phyloP scores from a whole-genome alignment of 2,113 vertebrate species.

The Cyanoramphus novaezelandiae region DNA sequence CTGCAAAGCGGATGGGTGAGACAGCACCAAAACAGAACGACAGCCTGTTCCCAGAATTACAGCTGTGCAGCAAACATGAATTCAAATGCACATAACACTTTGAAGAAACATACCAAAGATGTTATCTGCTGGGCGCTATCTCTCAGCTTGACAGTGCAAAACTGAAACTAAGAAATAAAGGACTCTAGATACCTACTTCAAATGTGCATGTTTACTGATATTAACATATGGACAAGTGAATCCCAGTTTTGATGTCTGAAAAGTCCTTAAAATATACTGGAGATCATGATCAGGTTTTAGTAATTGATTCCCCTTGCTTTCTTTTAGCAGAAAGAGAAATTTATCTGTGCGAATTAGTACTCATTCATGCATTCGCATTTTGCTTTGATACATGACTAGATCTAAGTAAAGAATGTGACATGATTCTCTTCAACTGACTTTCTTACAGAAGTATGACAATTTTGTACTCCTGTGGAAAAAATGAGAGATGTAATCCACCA shows the following conservation, averaged over 20 bases:
- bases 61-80: background rate
- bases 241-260: background rate
- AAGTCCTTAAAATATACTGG: background rate
- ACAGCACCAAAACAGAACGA: background rate
- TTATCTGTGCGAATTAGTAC: background rate
- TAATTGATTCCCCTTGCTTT: background rate
- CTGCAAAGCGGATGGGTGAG: background rate
- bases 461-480: background rate
- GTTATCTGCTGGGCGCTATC: background rate
- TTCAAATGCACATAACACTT: background rate
- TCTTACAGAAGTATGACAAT: background rate
- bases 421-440: background rate
- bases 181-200: background rate
- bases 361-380: accelerated
- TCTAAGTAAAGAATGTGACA: background rate
- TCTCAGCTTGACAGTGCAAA: background rate
- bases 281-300: background rate
- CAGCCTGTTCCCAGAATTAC: background rate
- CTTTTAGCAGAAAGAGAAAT: background rate
- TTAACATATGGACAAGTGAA: background rate
- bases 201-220: background rate
- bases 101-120: background rate
- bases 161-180: background rate
- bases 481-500: background rate
- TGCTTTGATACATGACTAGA: background rate